Conservation (phyloP, 2,797 vertebrate species). For the Danio jaintianensis region DNA sequence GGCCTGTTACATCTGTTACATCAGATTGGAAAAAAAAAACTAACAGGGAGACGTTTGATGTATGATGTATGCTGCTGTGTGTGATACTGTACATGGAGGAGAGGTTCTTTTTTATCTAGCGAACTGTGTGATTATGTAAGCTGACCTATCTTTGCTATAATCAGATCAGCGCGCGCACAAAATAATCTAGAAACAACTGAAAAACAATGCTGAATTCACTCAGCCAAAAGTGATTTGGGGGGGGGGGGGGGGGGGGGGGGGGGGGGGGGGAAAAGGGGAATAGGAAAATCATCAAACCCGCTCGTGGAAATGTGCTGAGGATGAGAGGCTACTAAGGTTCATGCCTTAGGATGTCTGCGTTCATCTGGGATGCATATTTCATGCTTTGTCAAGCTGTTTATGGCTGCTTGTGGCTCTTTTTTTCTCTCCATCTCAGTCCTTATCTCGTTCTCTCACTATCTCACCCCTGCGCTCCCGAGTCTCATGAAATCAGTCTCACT, state of each 20-base stretch:
- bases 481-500: slow-evolving; percentile 31
- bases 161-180: slow-evolving; percentile 58
- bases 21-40: background rate
- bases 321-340: slow-evolving; percentile 33
- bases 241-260: too few species aligned
- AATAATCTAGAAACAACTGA: slow-evolving; percentile 62
- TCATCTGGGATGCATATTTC: slow-evolving; percentile 58
- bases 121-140: slow-evolving; percentile 69
- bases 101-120: slow-evolving; percentile 18
- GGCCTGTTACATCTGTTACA: background rate
- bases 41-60: background rate
- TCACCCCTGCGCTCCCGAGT: background rate
- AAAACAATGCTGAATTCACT: slow-evolving; percentile 46
- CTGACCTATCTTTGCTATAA: slow-evolving; percentile 70
- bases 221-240: too few species aligned
- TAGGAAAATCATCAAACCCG: background rate
- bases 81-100: slow-evolving; percentile 1
- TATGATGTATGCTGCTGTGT: slow-evolving; percentile 16
- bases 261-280: too few species aligned
- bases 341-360: slow-evolving; percentile 41
- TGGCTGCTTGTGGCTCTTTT: slow-evolving; percentile 44
- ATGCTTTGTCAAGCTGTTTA: slow-evolving; percentile 62
- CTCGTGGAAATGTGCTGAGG: slow-evolving; percentile 26
- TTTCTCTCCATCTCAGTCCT: slow-evolving; percentile 34
- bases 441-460: slow-evolving; percentile 42